Evolutionary conservation across 2,113 vertebrate species (phyloP).

Genomic region (Ailurus styani): DNA sequence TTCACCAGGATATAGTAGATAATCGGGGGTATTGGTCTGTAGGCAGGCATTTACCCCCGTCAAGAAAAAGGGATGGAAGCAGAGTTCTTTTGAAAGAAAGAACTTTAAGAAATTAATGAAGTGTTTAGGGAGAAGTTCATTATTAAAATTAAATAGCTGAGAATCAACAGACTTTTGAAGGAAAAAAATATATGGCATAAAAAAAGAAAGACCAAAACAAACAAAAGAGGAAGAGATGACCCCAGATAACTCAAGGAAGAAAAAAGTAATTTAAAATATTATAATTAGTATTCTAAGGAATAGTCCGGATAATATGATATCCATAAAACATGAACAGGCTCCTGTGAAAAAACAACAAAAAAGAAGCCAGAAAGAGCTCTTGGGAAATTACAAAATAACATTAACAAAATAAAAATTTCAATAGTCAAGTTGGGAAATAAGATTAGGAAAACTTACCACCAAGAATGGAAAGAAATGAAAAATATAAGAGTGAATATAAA

Average conservation of each 20-base stretch:
- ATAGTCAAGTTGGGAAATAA: slow-evolving; percentile 27
- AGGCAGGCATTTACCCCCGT: neutral
- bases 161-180: neutral
- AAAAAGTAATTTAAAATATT: neutral
- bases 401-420: slow-evolving; percentile 39
- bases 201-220: neutral
- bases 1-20: neutral
- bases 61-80: neutral
- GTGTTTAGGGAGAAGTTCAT: neutral
- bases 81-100: neutral
- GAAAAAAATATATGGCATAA: neutral
- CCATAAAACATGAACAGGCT: neutral
- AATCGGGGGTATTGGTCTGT: neutral
- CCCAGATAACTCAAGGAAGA: neutral
- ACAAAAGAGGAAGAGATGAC: neutral
- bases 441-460: slow-evolving; percentile 12
- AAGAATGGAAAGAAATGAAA: slow-evolving; percentile 38
- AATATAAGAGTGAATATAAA: slow-evolving; percentile 16
- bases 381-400: slow-evolving; percentile 39
- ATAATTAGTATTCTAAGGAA: neutral
- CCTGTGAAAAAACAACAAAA: neutral
- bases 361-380: neutral
- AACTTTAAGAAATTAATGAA: neutral
- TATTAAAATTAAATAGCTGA: neutral
- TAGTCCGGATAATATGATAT: neutral